phyloP scores from a whole-genome alignment of 2,797 vertebrate genomes.

The Lerista edwardsae region DNA sequence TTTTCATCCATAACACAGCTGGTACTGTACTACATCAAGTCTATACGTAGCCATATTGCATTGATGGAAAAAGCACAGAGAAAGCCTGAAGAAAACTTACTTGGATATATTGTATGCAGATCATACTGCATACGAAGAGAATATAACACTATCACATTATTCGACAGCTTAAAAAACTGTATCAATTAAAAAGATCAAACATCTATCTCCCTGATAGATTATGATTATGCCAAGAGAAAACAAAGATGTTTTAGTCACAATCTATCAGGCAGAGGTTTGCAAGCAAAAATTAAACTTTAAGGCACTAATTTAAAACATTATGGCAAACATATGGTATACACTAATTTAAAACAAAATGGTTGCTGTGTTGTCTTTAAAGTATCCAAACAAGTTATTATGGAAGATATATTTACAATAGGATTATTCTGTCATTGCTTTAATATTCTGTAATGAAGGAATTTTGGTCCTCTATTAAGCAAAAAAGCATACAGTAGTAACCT shows the following conservation, averaged over 20 bases:
- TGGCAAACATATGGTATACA: too few relatives aligned
- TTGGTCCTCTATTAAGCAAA: not conserved
- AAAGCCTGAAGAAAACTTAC: not conserved
- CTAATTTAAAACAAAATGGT: not conserved
- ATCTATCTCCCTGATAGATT: not conserved
- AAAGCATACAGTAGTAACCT: not conserved
- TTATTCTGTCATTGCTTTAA: not conserved
- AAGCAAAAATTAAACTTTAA: not conserved
- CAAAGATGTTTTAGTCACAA: not conserved
- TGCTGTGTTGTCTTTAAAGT: not conserved
- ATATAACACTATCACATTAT: not conserved
- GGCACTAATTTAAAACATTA: not conserved
- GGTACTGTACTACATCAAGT: not conserved
- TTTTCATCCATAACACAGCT: not conserved
- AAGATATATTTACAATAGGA: not conserved
- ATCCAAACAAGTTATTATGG: not conserved
- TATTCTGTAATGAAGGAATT: not conserved
- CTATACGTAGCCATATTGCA: not conserved
- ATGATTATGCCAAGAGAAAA: not conserved
- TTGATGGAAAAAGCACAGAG: too few relatives aligned
- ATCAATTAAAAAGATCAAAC: not conserved
- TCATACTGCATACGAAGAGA: not conserved
- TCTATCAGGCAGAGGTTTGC: too few relatives aligned
- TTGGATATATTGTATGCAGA: not conserved
- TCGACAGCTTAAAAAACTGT: not conserved